Evolutionary conservation across 2,888 invertebrate genomes (phyloP), one percentile per base, ranked within the genome.

Genomic region (Lasioglossum morio): DNA sequence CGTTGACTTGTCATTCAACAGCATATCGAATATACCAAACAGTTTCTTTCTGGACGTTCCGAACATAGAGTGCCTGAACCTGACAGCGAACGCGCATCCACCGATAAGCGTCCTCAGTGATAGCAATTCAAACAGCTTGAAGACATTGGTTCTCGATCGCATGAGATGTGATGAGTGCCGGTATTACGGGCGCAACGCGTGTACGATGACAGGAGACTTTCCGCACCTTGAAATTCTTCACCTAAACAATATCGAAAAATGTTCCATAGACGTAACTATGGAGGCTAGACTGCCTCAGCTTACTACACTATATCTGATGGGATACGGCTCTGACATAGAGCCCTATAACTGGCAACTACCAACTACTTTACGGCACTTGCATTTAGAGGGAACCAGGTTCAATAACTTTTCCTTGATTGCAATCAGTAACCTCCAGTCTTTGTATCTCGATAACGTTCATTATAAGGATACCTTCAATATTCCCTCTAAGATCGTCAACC

Each of bases 31-130:
- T 0, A 5, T 88, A 7, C 43, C 74, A 0, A 12, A 0, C 0
- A 27, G 60, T 0, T 34, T 57, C 1, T 85, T 88, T 3, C 19
- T 69, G 3, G 48, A 43, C 0, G 70, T 37, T 2, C 69, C 66
- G 14, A 69, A 80, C 0, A 27, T 89, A 16, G 14, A 66, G 12
- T 84, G 84, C 40, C 0, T 89, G 12, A 63, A 87, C 48, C 53
- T 89, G 5, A 48, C 82, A 1, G 0, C n/a, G 0, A 89, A 89
- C 14, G 14, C 0, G 0, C 77, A 84, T 14, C n/a, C 82, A 0
- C 40, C n/a, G 0, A 0, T 34, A 0, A 1, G 53, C 0, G 1
- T 80, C 7, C 7, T 87, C 0, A 5, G 5, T 12, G 27, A 14
- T 27, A 66, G 79, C 7, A 5, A 12, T 1, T 80, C 72, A 1